Evolutionary conservation across 1,140 invertebrate genomes (phyloP), one percentile per base, ranked within the genome.

Genomic region (Batillaria attramentaria): DNA sequence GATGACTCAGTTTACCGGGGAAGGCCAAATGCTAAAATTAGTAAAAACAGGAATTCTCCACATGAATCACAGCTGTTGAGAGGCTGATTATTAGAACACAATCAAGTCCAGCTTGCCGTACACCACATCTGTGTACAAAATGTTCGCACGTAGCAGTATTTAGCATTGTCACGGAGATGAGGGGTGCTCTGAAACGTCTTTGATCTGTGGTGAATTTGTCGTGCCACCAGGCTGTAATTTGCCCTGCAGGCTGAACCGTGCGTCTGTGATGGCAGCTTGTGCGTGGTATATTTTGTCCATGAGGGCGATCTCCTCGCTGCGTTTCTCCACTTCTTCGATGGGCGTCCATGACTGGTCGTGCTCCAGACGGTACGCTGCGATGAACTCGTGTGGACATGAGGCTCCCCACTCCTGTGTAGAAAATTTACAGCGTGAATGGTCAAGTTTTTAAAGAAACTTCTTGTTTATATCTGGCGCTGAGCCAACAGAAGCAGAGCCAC

Each of bases 301-400:
- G 2, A 90, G 65, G 8, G 84, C 87, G 68, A 86, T 85, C 78
- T 89, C 86, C 72, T 85, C 77, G 50, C 80, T 81, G 60, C 86
- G 77, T 72, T 84, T 78, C n/a, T 84, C 83, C 66, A 83, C 73
- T n/a, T 85, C 81, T 31, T 84, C 74, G 2, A 87, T 75, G 3
- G 93, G 92, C 13, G 94, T 95, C 94, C 94, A 95, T 18, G 93
- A 94, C 77, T 92, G 91, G 89, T 95, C 94, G 62, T 92, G 88
- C 86, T 95, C 94, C 37, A 95, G 88, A 86, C 93, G 92, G 84
- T 92, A 95, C 46, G 93, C 93, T 35, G 94, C 94, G 66, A 94
- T 89, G 84, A 93, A 94, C 39, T 89, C 88, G 83, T 95, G 94
- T n/a, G 93, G 91, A 87, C 91, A 91, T 1, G 89, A 88, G 24